Percentiles rank a stretch among this genome's conserved stretches.
These are phyloP conservation scores for Gobius niger DNA, from an alignment of 2,113 vertebrate species.

Conservation along the genomic window DNA sequence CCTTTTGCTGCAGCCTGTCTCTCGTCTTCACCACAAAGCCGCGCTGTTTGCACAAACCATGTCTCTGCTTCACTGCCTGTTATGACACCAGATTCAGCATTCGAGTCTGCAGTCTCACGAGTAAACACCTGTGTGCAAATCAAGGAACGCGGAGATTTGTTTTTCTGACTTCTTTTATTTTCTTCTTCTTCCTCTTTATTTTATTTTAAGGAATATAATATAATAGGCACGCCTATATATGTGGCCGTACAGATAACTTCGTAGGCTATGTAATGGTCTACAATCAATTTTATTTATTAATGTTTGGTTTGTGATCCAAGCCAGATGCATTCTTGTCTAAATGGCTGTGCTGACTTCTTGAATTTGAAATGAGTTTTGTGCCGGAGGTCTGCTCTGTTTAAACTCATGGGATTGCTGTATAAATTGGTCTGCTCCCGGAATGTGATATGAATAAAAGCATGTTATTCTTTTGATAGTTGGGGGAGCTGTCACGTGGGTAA, in stretches of 20 bases:
- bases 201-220: too few species aligned
- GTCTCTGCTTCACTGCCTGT: constrained; percentile 5
- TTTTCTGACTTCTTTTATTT: too few species aligned
- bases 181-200: too few species aligned
- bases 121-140: neutral
- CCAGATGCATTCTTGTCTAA: constrained; percentile 53
- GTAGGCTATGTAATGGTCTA: neutral
- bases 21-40: constrained; percentile 53
- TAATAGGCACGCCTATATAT: too few species aligned
- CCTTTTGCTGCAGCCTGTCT: neutral
- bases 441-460: constrained; percentile 45
- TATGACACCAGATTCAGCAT: constrained; percentile 16
- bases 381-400: constrained; percentile 49
- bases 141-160: neutral
- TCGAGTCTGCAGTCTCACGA: neutral
- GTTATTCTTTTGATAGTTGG: constrained; percentile 31
- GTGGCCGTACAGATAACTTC: too few species aligned
- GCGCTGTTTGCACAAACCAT: constrained; percentile 60
- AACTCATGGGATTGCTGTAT: constrained; percentile 46
- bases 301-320: constrained; percentile 38
- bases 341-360: constrained; percentile 58
- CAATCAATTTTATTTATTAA: constrained; percentile 39
- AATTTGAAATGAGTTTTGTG: constrained; percentile 53
- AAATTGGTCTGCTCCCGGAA: constrained; percentile 34
- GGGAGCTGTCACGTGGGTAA: neutral